These are phyloP conservation scores for Zaprionus africanus DNA, from an alignment of 1,140 invertebrate genomes.

Conservation along the genomic window DNA sequence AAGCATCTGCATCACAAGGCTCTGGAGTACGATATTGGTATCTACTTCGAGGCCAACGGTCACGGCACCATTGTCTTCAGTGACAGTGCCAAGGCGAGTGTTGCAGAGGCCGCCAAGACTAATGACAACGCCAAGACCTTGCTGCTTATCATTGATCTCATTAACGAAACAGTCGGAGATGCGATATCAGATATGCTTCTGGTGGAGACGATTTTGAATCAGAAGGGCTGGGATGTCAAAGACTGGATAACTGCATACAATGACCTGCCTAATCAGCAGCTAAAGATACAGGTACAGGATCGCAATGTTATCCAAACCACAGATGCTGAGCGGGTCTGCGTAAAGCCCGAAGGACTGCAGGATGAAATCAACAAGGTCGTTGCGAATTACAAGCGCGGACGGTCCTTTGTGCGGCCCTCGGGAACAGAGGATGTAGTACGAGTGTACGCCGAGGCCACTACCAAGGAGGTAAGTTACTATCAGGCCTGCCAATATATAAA, in stretches of 20 bases:
- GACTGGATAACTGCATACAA: conserved; percentile 90
- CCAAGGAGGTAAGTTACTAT: conserved; percentile 85
- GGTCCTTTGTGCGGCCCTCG: conserved; percentile 97
- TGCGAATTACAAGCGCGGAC: conserved; percentile 88
- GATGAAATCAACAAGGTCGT: conserved; percentile 91
- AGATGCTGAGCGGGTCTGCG: conserved; percentile 93
- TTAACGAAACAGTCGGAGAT: conserved; percentile 98
- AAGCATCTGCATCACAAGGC: conserved; percentile 98
- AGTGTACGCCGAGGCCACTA: conserved; percentile 97
- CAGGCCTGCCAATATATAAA: background rate
- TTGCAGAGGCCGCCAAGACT: conserved; percentile 70
- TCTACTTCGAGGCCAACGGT: conserved; percentile 99
- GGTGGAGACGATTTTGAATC: conserved; percentile 95
- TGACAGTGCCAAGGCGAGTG: conserved; percentile 85
- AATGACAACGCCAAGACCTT: conserved; percentile 87
- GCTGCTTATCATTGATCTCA: conserved; percentile 90
- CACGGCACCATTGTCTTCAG: conserved; percentile 97
- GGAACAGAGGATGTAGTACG: conserved; percentile 99
- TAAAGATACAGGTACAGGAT: conserved; percentile 95
- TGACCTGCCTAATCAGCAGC: conserved; percentile 94
- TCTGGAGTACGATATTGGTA: conserved; percentile 95
- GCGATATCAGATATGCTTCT: conserved; percentile 97
- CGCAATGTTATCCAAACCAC: conserved; percentile 92
- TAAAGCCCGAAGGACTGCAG: conserved; percentile 93
- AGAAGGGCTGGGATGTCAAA: conserved; percentile 90